A percentile compares a stretch with the other conserved stretches of the same genome.
Conservation (phyloP, 1,140 invertebrate genomes). For the Triops cancriformis region DNA sequence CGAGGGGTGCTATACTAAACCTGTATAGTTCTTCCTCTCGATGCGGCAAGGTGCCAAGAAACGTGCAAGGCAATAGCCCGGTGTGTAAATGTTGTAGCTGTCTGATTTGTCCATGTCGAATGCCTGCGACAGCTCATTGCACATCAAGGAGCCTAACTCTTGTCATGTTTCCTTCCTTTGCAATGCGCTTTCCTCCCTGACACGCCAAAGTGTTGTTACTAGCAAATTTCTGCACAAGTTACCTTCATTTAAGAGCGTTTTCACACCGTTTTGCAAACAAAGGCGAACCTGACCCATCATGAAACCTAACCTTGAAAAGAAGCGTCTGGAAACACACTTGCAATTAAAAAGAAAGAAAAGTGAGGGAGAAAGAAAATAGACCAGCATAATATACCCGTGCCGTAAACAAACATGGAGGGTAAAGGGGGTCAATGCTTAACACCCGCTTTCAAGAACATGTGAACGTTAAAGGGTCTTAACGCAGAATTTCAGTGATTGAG, state of each 20-base stretch:
- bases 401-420: too few species aligned
- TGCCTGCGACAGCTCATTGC: not conserved
- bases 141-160: not conserved
- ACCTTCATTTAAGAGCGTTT: too few species aligned
- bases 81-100: not conserved
- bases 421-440: too few species aligned
- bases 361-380: not conserved
- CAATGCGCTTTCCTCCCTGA: too few species aligned
- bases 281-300: not conserved
- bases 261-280: not conserved
- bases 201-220: too few species aligned
- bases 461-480: too few species aligned
- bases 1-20: constrained; percentile 1
- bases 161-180: too few species aligned
- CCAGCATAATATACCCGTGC: too few species aligned
- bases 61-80: not conserved
- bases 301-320: not conserved
- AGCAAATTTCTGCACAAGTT: too few species aligned
- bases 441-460: too few species aligned
- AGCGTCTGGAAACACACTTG: not conserved
- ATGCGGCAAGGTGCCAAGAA: not conserved
- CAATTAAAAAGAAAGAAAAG: not conserved
- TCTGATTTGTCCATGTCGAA: not conserved
- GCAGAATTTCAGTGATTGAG: not conserved
- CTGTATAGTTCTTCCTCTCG: not conserved